phyloP scores from a whole-genome alignment of 2,113 vertebrate genomes.

The Hystrix cristata region DNA sequence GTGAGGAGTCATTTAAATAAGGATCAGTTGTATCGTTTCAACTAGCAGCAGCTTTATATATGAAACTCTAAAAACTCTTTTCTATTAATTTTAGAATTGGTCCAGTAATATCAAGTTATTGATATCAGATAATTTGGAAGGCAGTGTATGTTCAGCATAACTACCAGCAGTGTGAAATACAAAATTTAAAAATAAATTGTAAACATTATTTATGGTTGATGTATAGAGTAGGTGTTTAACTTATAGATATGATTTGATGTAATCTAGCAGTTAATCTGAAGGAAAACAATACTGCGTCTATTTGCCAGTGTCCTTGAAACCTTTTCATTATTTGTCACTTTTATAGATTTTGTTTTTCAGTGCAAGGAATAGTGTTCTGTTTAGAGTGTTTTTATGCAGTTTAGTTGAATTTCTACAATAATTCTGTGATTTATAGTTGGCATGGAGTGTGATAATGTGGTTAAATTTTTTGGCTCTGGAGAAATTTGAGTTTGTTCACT shows the following conservation, averaged over 20 bases:
- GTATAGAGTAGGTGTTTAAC: not conserved
- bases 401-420: not conserved
- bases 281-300: slow-evolving; percentile 14
- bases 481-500: not conserved
- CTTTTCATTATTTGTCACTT: slow-evolving; percentile 37
- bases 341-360: not conserved
- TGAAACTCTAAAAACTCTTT: slow-evolving; percentile 28
- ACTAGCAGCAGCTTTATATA: not conserved
- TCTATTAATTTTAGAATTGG: slow-evolving; percentile 49
- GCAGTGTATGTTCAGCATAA: not conserved
- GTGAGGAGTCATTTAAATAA: slow-evolving; percentile 32
- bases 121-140: slow-evolving; percentile 20
- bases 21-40: slow-evolving; percentile 38
- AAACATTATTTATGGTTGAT: slow-evolving; percentile 7
- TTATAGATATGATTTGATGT: not conserved
- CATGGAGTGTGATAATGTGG: not conserved
- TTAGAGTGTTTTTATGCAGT: not conserved
- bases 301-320: not conserved
- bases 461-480: slow-evolving; percentile 50
- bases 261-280: slow-evolving; percentile 42
- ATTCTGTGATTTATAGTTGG: not conserved
- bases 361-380: not conserved
- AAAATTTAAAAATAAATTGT: slow-evolving; percentile 49
- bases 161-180: not conserved
- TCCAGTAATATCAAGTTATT: slow-evolving; percentile 7